Evolutionary conservation across 92 coral and sea anemone genomes (phyloP), one percentile per base, ranked within the genome.

Genomic region (Parazoanthus darwini): DNA sequence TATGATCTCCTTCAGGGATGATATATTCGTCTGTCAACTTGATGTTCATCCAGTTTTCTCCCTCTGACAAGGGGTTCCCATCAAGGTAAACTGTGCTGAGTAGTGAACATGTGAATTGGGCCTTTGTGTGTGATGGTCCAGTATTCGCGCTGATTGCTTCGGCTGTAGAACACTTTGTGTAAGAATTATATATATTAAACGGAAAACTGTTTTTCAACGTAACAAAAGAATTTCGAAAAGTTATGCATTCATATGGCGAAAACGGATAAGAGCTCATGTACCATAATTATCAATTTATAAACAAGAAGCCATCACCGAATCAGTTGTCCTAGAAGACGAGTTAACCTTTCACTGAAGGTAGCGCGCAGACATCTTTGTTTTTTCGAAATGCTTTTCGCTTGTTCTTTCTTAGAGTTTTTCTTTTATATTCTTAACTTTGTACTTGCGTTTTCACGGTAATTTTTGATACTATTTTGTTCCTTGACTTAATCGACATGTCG

Each of bases 21-120:
- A 15, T 44, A 33, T 83, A 83, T 83, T 83, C 87, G 66, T 83
- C 87, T 23, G 87, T 83, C 26, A 83, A 18, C 42, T 42, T 25
- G 33, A 83, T 43, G 37, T 51, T 83, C 48, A 15, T 42, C 87
- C 87, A 83, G 87, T 83, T 83, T 25, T 83, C 63, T 22, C 87
- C 87, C 16, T 83, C 74, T 20, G 87, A 75, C 77, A 83, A 83
- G 25, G 87, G 87, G 14, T 68, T 72, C 42, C 87, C 87, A 44
- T 83, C 87, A 3, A 83, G 87, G 2, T 83, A 83, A 22, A 83
- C 87, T 20, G 70, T 70, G 67, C 87, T 83, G 54, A 83, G 78
- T 33, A 83, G 78, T 20, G 78, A 83, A 74, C 87, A 83, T 51
- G 87, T 83, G 58, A 83, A 83, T 23, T 68, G 77, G 25, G 78